phyloP scores from a whole-genome alignment of 1,140 invertebrate species.

The Hyles euphorbiae region DNA sequence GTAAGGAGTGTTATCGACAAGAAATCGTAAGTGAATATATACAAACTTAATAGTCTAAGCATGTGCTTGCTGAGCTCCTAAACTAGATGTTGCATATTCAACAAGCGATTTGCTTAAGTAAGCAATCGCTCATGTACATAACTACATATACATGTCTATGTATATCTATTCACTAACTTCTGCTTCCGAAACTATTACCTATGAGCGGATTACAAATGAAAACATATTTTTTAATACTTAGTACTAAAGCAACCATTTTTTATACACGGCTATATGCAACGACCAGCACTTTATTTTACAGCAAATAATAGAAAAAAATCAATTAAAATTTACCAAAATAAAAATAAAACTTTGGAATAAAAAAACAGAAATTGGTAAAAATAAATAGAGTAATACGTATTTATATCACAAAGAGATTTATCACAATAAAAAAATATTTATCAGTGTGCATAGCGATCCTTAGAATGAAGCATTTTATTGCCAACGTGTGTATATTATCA shows the following conservation, averaged over 20 bases:
- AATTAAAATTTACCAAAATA: too few species aligned
- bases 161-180: conserved; percentile 4
- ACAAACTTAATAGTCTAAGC: conserved; percentile 70
- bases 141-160: conserved; percentile 31
- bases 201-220: too few species aligned
- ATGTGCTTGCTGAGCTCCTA: conserved; percentile 64
- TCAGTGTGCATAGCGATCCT: too few species aligned
- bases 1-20: too few species aligned
- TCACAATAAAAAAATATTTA: too few species aligned
- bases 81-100: conserved; percentile 72
- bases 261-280: neutral
- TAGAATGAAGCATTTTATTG: too few species aligned
- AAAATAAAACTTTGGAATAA: too few species aligned
- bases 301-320: too few species aligned
- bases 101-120: conserved; percentile 67
- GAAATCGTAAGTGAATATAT: conserved; percentile 20
- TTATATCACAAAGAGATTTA: too few species aligned
- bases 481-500: too few species aligned
- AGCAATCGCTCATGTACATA: conserved; percentile 64
- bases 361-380: too few species aligned
- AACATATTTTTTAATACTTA: neutral
- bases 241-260: neutral
- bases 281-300: neutral
- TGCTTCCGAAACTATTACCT: neutral
- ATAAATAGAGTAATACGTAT: too few species aligned